A percentile compares a stretch with the other conserved stretches of the same genome.
These are phyloP conservation scores for Poliocrania exsul DNA, from an alignment of 2,797 vertebrate genomes.

Conservation along the genomic window DNA sequence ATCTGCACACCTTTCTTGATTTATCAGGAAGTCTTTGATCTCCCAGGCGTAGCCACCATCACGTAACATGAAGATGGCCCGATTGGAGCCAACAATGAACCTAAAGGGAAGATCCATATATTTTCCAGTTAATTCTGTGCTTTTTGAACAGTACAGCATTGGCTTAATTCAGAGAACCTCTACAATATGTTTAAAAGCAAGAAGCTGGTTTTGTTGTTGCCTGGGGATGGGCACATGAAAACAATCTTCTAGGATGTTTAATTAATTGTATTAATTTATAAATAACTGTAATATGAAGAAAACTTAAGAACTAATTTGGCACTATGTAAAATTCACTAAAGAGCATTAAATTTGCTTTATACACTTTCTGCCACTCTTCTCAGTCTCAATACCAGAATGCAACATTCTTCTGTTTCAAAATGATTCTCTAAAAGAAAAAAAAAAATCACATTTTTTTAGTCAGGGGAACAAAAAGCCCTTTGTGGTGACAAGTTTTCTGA, in stretches of 20 bases:
- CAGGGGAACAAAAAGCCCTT: neutral
- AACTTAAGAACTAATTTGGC: neutral
- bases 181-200: neutral
- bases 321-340: neutral
- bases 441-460: neutral
- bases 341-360: neutral
- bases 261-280: neutral
- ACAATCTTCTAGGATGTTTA: neutral
- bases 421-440: neutral
- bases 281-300: neutral
- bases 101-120: conserved; percentile 47
- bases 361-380: neutral
- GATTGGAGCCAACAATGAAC: conserved; percentile 93
- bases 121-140: neutral
- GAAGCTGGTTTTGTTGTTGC: neutral
- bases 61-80: conserved; percentile 94
- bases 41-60: conserved; percentile 94
- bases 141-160: neutral
- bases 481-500: neutral
- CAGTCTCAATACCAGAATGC: neutral
- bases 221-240: neutral
- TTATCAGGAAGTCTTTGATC: conserved; percentile 91
- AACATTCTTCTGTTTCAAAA: neutral
- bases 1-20: conserved; percentile 89
- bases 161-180: neutral